phyloP scores from a whole-genome alignment of 1,140 invertebrate species.

The Popillia japonica region DNA sequence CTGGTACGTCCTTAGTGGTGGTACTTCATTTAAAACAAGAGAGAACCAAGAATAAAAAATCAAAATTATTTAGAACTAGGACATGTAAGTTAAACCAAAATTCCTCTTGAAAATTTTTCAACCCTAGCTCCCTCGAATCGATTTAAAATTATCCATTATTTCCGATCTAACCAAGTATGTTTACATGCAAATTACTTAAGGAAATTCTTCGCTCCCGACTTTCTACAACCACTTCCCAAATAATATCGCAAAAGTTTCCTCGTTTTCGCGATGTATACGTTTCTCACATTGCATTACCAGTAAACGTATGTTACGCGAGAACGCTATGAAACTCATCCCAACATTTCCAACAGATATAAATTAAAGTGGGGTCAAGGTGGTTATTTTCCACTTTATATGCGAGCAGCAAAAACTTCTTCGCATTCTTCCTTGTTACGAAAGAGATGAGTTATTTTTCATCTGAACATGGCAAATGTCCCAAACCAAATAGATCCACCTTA shows the following conservation, averaged over 20 bases:
- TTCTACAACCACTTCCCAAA: neutral
- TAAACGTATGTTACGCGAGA: neutral
- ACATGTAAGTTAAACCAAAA: neutral
- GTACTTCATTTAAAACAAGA: too few species aligned
- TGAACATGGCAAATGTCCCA: neutral
- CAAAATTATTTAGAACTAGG: neutral
- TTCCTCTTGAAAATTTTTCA: neutral
- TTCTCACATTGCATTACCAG: neutral
- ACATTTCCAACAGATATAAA: neutral
- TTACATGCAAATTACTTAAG: neutral
- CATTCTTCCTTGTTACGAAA: neutral
- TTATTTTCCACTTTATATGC: neutral
- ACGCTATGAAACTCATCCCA: neutral
- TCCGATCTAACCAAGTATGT: neutral
- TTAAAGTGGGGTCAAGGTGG: conserved; percentile 3
- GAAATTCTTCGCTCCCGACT: neutral
- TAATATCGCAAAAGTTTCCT: neutral
- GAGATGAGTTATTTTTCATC: neutral
- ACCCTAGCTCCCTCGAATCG: neutral
- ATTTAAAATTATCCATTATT: neutral
- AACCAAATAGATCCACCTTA: neutral
- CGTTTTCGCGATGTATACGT: neutral
- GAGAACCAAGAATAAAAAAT: too few species aligned
- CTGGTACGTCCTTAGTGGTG: too few species aligned
- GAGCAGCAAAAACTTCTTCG: neutral